A percentile compares a stretch with the other conserved stretches of the same genome.
phyloP scores from a whole-genome alignment of 2,888 invertebrate genomes.

The Agelastica alni region DNA sequence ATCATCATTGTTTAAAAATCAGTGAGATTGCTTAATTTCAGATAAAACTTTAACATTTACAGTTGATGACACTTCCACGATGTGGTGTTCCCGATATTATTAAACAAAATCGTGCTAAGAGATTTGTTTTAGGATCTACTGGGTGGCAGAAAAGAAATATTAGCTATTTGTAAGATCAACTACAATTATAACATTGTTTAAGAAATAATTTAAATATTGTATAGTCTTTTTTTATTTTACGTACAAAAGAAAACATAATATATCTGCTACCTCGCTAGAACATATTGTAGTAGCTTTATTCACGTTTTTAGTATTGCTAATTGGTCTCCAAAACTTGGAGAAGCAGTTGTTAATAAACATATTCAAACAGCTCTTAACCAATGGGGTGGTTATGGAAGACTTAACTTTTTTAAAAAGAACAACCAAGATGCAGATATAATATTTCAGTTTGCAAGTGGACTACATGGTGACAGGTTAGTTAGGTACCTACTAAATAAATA shows the following conservation, averaged over 20 bases:
- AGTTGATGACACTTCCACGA: conserved; percentile 69
- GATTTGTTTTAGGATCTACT: conserved; percentile 65
- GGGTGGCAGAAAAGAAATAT: conserved; percentile 72
- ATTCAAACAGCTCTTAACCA: conserved; percentile 66
- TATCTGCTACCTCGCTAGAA: too few relatives aligned
- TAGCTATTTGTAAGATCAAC: conserved; percentile 66
- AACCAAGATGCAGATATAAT: conserved; percentile 72
- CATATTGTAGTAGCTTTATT: too few relatives aligned
- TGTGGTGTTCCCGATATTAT: conserved; percentile 75
- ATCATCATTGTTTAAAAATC: too few relatives aligned
- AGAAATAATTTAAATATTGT: too few relatives aligned
- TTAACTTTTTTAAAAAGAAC: conserved; percentile 60
- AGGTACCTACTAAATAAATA: too few relatives aligned
- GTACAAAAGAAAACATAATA: too few relatives aligned
- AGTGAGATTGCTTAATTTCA: too few relatives aligned
- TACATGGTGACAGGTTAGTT: conserved; percentile 72
- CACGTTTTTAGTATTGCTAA: conserved; percentile 68
- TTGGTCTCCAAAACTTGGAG: conserved; percentile 66
- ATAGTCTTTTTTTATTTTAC: too few relatives aligned
- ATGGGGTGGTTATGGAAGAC: conserved; percentile 71
- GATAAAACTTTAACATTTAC: conserved; percentile 39
- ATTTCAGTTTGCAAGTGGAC: conserved; percentile 69
- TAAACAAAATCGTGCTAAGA: conserved; percentile 55
- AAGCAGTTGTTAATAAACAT: conserved; percentile 61
- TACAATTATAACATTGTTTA: too few relatives aligned